Evolutionary conservation across 2,797 vertebrate species (phyloP).

Genomic region (Potorous gilbertii): DNA sequence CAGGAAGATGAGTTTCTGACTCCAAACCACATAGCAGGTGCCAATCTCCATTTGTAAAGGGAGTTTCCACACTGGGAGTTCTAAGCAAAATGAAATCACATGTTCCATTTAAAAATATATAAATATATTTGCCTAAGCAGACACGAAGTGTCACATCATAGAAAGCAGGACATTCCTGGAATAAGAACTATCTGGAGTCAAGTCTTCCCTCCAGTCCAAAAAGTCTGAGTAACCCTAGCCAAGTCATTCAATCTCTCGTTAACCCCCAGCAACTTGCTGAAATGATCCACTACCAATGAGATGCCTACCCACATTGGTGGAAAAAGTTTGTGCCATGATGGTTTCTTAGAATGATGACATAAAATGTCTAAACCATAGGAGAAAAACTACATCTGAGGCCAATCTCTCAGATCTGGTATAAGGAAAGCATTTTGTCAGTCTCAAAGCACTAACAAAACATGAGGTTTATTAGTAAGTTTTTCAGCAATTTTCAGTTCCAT

Average conservation of each 20-base stretch:
- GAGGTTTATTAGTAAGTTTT: no score
- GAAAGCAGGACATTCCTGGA: not conserved
- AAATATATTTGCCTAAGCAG: not conserved
- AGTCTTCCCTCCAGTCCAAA: not conserved
- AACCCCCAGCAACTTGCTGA: not conserved
- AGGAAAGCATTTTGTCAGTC: not conserved
- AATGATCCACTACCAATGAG: not conserved
- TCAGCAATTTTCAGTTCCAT: no score
- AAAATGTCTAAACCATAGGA: not conserved
- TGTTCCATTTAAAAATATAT: not conserved
- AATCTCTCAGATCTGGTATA: not conserved
- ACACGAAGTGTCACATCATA: not conserved
- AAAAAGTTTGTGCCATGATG: not conserved
- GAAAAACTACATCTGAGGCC: not conserved
- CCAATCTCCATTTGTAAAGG: not conserved
- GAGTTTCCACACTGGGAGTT: not conserved
- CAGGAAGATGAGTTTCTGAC: not conserved
- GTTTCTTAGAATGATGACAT: not conserved
- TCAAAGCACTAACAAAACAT: not conserved
- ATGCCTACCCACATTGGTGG: not conserved
- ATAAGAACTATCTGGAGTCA: not conserved
- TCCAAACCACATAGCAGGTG: not conserved
- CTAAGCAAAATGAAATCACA: not conserved
- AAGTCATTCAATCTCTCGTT: not conserved
- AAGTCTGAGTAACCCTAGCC: not conserved